Base-by-base conservation (phyloP, 2,113 vertebrate genomes). In the Melanerpes aurifrons region DNA sequence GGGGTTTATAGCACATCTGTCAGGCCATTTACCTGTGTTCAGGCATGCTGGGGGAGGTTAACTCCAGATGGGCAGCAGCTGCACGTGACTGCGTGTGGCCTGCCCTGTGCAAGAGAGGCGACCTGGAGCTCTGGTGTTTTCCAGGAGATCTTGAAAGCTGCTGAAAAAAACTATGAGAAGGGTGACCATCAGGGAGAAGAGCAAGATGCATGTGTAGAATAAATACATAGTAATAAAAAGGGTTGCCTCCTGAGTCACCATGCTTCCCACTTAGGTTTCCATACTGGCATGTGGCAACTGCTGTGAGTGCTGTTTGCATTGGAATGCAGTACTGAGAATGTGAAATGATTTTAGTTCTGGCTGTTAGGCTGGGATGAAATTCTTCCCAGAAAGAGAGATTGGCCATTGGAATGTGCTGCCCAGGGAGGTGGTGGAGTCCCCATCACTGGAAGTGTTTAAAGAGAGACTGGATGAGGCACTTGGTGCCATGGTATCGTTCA, bases 191-290 rank as follows among this genome's bases (percentile, higher is more conserved):
- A 82, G 84, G 68, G 86, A 92, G 86, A 87, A 69, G 68, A 76
- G 74, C 81, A 86, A 70, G 78, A 89, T 87, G 43, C 75, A 48
- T 64, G 64, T 74, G 62, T 93, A 62, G 95, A 92, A 94, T 88
- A 94, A 90, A 86, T 85, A 43, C 35, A 64, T 91, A 10, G 70
- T 92, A 91, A 74, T 89, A 26, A 73, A 87, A 94, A 92, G 50
- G 28, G 69, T 86, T 96, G 26, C 37, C 57, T 92, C n/a, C 50
- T 69, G 89, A 79, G 61, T 86, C 91, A 71, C 87, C 1, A 3
- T 66, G 71, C 68, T 89, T 93, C 72, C 72, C 82, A 26, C 89
- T 64, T 86, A 80, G 61, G 92, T 91, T 83, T 92, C 75, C 26
- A 58, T 77, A 75, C 12, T 80, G 82, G 16, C 84, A 32, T 54